Base-by-base conservation (phyloP, 2,888 invertebrate genomes). In the Halictus ligatus region DNA sequence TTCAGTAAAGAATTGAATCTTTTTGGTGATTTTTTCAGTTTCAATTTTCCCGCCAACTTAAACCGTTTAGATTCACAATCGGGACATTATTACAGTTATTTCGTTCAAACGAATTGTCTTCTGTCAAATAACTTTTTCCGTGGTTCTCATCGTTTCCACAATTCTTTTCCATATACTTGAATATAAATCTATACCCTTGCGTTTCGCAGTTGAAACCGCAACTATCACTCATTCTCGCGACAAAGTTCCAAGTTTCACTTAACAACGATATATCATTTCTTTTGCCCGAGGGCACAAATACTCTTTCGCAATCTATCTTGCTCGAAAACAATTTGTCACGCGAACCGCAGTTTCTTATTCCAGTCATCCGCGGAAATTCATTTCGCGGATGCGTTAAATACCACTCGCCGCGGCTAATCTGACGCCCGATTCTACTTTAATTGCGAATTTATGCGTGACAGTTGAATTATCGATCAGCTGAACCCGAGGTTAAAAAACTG, bases 251-350 rank as follows among this genome's bases (percentile, higher is more conserved):
- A 60, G 25, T 60, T 60, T n/a, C 60, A 25, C 60, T 60, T 60
- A 60, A 12, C 25, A 60, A 60, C 60, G 25, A 60, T 60, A 25
- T 25, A 60, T 60, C 60, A 60, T 60, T 60, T 60, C 60, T 60
- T 60, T 60, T 12, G 60, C 60, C 12, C 10, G 13, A 25, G 25
- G 5, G 60, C 60, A 10, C 60, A 25, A 60, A 60, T 60, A 25
- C 60, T 60, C 25, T 60, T 60, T 60, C 60, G 60, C 60, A 12
- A 60, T 60, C 60, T 25, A 60, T 60, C 60, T 60, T 60, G 25
- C 60, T 60, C 25, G 60, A 13, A 25, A 13, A 25, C 25, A 25
- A 25, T 60, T 60, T 60, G 60, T 60, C 60, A 60, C 60, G n/a
- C 5, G 60, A n/a, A 60, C 60, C 13, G 13, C 25, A 60, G 60